phyloP scores from a whole-genome alignment of 2,888 invertebrate species.

The Timema podura region DNA sequence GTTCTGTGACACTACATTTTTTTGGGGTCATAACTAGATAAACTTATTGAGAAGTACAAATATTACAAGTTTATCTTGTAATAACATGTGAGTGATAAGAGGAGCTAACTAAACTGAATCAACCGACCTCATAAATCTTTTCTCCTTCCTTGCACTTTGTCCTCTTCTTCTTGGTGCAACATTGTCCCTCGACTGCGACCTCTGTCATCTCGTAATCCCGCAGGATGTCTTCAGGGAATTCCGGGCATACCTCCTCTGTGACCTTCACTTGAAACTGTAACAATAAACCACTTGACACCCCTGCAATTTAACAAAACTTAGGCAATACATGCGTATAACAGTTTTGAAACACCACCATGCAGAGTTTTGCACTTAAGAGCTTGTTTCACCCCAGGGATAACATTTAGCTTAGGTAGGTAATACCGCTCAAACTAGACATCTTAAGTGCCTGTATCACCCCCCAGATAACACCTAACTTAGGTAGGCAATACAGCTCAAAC shows the following conservation, averaged over 20 bases:
- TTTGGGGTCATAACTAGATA: no score
- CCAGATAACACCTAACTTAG: no score
- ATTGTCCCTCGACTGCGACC: slow-evolving; percentile 48
- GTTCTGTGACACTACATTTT: no score
- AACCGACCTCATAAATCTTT: slow-evolving; percentile 48
- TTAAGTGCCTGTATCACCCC: no score
- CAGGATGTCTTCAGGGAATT: slow-evolving; percentile 45
- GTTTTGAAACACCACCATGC: not conserved
- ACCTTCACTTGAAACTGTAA: slow-evolving; percentile 56
- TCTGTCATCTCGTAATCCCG: slow-evolving; percentile 53
- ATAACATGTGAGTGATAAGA: not conserved
- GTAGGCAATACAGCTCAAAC: no score
- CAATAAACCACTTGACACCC: not conserved
- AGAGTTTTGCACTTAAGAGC: not conserved
- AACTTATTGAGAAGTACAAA: not conserved
- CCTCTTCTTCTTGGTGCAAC: slow-evolving; percentile 53
- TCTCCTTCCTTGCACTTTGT: slow-evolving; percentile 45
- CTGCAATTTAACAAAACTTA: not conserved
- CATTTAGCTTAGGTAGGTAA: no score
- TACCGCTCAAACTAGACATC: no score
- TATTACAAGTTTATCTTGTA: not conserved
- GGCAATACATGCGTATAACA: not conserved
- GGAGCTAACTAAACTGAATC: not conserved
- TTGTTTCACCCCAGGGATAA: not conserved
- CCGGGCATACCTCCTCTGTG: slow-evolving; percentile 51